These are phyloP conservation scores for Amphilophus citrinellus DNA, from an alignment of 2,113 vertebrate genomes.

Conservation along the genomic window DNA sequence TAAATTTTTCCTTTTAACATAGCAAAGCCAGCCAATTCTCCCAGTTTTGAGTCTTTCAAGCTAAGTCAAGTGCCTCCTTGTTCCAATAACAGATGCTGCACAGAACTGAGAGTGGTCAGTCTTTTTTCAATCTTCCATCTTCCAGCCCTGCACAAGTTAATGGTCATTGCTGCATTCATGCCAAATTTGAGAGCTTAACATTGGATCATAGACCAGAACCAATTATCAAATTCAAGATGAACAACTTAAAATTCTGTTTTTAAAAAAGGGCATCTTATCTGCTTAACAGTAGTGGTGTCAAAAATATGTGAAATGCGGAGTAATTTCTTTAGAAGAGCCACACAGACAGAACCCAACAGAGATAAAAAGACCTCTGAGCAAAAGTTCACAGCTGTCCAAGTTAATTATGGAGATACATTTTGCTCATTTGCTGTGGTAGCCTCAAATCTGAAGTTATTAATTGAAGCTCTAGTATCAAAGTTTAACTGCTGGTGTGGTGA, in stretches of 20 bases:
- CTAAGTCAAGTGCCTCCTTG: not conserved
- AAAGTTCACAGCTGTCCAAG: constrained; percentile 52
- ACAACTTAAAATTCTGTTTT: not conserved
- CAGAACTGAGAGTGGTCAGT: not conserved
- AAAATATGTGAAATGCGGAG: constrained; percentile 15
- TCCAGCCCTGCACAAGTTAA: not conserved
- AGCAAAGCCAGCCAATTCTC: not conserved
- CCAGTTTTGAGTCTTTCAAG: not conserved
- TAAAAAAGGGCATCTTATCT: not conserved
- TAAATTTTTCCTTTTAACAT: not conserved
- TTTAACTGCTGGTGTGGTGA: constrained; percentile 20
- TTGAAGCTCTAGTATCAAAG: constrained; percentile 7
- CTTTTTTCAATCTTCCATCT: not conserved
- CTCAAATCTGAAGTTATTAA: constrained; percentile 38
- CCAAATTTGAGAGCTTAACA: not conserved
- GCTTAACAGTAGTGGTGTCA: not conserved
- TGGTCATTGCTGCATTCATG: not conserved
- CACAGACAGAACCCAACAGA: constrained; percentile 27
- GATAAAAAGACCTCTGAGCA: constrained; percentile 16
- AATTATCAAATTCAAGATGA: not conserved
- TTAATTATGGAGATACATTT: constrained; percentile 18
- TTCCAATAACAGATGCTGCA: not conserved
- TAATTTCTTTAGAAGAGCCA: constrained; percentile 28
- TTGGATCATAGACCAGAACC: not conserved
- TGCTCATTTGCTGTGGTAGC: constrained; percentile 24